These are phyloP conservation scores for Rhinoraja longicauda DNA, from an alignment of 2,797 vertebrate genomes.

Conservation along the genomic window DNA sequence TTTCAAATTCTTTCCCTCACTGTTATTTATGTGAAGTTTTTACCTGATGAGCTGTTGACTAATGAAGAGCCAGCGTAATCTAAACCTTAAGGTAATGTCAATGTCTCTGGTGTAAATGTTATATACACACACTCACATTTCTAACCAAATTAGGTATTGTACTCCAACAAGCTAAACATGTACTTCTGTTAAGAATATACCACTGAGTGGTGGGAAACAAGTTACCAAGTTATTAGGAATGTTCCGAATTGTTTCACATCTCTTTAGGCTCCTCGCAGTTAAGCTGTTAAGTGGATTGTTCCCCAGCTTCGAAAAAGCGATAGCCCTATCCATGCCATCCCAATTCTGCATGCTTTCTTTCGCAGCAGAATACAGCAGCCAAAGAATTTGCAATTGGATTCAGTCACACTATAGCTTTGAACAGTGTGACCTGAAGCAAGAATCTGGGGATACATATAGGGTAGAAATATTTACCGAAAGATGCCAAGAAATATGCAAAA, in stretches of 20 bases:
- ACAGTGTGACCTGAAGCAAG: slow-evolving; percentile 23
- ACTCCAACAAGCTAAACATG: background rate
- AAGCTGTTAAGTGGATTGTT: slow-evolving; percentile 18
- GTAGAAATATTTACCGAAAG: background rate
- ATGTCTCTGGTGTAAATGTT: background rate
- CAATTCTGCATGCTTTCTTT: slow-evolving; percentile 25
- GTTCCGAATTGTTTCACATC: slow-evolving; percentile 14
- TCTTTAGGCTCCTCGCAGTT: slow-evolving; percentile 8
- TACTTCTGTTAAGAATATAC: background rate
- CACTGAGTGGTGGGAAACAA: slow-evolving; percentile 16
- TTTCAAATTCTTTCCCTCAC: background rate
- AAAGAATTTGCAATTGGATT: background rate
- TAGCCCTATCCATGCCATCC: slow-evolving; percentile 20
- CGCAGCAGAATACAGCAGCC: background rate
- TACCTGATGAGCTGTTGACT: background rate
- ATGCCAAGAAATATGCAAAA: background rate
- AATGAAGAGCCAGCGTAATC: background rate
- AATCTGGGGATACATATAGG: background rate
- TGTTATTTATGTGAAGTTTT: background rate
- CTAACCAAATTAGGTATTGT: slow-evolving; percentile 3
- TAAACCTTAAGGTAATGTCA: background rate
- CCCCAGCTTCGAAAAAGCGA: background rate
- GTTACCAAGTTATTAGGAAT: slow-evolving; percentile 18
- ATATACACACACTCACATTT: background rate
- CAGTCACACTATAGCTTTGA: slow-evolving; percentile 4